Evolutionary conservation across 1,140 invertebrate species (phyloP).

Genomic region (Drosophila quadrilineata): DNA sequence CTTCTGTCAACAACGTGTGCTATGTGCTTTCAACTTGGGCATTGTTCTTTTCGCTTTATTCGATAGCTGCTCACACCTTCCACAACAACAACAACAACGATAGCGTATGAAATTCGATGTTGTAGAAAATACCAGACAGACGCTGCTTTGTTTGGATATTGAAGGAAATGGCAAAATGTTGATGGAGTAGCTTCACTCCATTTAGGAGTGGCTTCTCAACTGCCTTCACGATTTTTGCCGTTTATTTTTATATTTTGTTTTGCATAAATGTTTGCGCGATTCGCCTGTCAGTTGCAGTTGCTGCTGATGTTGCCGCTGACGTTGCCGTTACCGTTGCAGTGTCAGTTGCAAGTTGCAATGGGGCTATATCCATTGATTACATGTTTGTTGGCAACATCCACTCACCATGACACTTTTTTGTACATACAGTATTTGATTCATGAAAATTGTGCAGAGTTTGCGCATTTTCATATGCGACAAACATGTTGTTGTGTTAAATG

Average conservation of each 20-base stretch:
- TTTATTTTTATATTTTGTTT: too few species aligned
- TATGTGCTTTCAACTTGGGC: constrained; percentile 35
- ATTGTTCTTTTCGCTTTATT: constrained; percentile 37
- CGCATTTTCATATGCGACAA: constrained; percentile 54
- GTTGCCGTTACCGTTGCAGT: too few species aligned
- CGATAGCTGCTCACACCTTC: constrained; percentile 8
- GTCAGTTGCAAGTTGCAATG: too few species aligned
- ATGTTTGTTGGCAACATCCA: too few species aligned
- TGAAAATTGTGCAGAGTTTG: constrained; percentile 63
- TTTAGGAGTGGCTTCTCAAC: constrained; percentile 52
- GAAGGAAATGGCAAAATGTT: constrained; percentile 45
- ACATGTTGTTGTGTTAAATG: constrained; percentile 54
- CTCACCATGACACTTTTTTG: constrained; percentile 39
- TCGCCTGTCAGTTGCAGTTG: constrained; percentile 47
- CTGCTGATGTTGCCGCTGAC: constrained; percentile 33
- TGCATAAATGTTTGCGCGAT: constrained; percentile 69
- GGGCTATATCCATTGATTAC: too few species aligned
- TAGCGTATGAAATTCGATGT: constrained; percentile 45
- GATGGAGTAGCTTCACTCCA: constrained; percentile 52
- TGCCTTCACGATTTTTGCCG: constrained; percentile 67
- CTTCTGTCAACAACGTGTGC: too few species aligned
- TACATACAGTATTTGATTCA: constrained; percentile 72
- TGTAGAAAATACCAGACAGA: constrained; percentile 59
- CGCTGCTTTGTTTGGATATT: constrained; percentile 40
- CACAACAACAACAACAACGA: constrained; percentile 17